Conservation (phyloP, 2,888 invertebrate species). For the Abrostola tripartita region DNA sequence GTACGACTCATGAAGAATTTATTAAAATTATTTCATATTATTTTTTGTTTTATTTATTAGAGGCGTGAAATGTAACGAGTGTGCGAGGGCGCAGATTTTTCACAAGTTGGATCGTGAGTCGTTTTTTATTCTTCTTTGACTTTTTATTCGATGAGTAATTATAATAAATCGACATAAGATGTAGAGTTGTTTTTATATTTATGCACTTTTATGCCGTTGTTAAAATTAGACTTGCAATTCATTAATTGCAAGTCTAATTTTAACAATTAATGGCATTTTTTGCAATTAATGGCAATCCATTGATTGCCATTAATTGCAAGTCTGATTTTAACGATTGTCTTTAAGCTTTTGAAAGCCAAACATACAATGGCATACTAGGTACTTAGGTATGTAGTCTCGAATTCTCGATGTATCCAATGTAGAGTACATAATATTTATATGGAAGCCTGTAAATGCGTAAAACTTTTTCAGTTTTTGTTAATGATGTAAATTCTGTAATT, state of each 20-base stretch:
- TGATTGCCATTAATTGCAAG: neutral
- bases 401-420: no score
- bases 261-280: neutral
- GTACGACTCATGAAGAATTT: constrained; percentile 56
- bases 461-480: no score
- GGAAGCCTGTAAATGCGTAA: no score
- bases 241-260: neutral
- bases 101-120: constrained; percentile 22
- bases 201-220: neutral
- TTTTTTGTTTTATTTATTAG: constrained; percentile 50
- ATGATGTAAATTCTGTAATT: no score
- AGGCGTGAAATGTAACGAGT: constrained; percentile 50
- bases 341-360: no score
- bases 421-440: no score
- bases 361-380: neutral
- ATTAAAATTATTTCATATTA: constrained; percentile 53
- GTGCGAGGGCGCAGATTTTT: constrained; percentile 7
- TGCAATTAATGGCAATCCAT: no score
- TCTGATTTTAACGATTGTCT: neutral
- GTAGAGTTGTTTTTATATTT: neutral
- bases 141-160: no score
- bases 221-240: no score
- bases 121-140: constrained; percentile 19
- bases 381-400: no score
- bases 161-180: no score